Percentiles rank a stretch among this genome's conserved stretches.
These are phyloP conservation scores for Leptura quadrifasciata DNA, from an alignment of 2,888 invertebrate genomes.

Conservation along the genomic window DNA sequence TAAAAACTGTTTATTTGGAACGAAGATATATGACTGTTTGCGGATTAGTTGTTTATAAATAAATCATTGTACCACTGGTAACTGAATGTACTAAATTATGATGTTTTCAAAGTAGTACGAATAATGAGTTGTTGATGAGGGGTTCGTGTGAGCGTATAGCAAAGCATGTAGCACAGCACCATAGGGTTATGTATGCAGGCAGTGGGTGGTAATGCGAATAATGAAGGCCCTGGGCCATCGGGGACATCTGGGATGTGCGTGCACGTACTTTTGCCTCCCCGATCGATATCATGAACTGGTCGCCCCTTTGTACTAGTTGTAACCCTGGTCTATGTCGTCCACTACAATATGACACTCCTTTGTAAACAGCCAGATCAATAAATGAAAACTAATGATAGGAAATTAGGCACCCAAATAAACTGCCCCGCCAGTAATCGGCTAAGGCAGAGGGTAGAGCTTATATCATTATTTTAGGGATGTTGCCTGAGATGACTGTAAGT, in stretches of 20 bases:
- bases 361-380: constrained; percentile 45
- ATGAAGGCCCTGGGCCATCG: constrained; percentile 63
- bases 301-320: constrained; percentile 34
- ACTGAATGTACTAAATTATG: background rate
- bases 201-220: constrained; percentile 54
- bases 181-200: constrained; percentile 24
- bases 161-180: background rate
- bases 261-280: constrained; percentile 65
- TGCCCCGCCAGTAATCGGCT: background rate
- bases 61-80: too few relatives aligned
- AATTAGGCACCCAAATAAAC: constrained; percentile 15
- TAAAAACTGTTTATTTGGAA: too few relatives aligned
- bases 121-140: background rate
- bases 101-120: background rate
- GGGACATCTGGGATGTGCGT: constrained; percentile 67
- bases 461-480: background rate
- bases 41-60: too few relatives aligned
- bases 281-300: constrained; percentile 53
- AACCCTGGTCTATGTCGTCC: constrained; percentile 30
- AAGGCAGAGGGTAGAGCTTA: background rate
- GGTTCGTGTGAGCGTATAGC: background rate
- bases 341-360: constrained; percentile 46
- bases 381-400: constrained; percentile 36
- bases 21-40: too few relatives aligned
- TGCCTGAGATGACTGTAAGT: background rate